phyloP scores from a whole-genome alignment of 2,113 vertebrate genomes.

The Oryzias curvinotus region DNA sequence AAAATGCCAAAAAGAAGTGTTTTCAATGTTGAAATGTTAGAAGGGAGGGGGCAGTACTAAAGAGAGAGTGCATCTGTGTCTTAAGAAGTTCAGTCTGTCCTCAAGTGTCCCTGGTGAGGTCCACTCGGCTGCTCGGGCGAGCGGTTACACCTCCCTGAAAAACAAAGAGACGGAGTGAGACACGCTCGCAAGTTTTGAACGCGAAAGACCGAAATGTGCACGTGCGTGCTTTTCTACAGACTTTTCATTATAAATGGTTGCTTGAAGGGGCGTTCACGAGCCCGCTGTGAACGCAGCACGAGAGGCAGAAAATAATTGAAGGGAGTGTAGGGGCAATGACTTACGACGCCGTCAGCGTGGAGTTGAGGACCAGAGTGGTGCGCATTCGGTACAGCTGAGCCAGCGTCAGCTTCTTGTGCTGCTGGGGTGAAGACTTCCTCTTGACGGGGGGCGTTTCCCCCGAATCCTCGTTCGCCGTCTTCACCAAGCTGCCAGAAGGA shows the following conservation, averaged over 20 bases:
- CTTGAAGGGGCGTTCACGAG: too few relatives aligned
- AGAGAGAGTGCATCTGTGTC: constrained; percentile 60
- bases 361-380: constrained; percentile 93
- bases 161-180: background rate
- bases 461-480: background rate
- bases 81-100: constrained; percentile 54
- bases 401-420: constrained; percentile 91
- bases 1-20: background rate
- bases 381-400: constrained; percentile 91
- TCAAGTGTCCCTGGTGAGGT: constrained; percentile 33
- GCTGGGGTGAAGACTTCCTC: constrained; percentile 70
- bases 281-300: too few relatives aligned
- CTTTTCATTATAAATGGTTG: too few relatives aligned
- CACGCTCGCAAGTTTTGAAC: too few relatives aligned
- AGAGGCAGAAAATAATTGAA: too few relatives aligned
- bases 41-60: constrained; percentile 31
- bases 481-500: constrained; percentile 20
- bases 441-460: constrained; percentile 53
- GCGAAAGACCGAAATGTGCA: too few relatives aligned
- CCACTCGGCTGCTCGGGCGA: constrained; percentile 10
- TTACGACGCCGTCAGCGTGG: constrained; percentile 96
- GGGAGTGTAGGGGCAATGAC: constrained; percentile 35
- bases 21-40: constrained; percentile 28
- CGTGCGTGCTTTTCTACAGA: too few relatives aligned
- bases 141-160: constrained; percentile 77